phyloP scores from a whole-genome alignment of 2,113 vertebrate species.

The Puntigrus tetrazona region DNA sequence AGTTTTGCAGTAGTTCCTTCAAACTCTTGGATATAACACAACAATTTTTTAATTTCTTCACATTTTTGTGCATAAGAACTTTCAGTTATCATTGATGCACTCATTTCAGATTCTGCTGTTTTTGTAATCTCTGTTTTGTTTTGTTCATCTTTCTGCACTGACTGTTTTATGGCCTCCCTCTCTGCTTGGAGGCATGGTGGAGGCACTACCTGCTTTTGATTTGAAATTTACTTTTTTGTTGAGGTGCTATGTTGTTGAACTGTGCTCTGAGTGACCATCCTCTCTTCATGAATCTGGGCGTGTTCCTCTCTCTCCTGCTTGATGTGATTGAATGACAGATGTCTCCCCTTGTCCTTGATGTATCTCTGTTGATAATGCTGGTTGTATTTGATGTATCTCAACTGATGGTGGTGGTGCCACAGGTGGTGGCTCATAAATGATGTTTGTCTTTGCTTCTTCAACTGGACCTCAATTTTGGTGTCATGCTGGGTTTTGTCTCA shows the following conservation, averaged over 20 bases:
- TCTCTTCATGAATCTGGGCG: conserved; percentile 63
- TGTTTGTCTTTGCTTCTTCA: conserved; percentile 61
- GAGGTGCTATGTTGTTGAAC: conserved; percentile 65
- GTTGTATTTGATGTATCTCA: conserved; percentile 63
- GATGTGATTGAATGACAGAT: conserved; percentile 64
- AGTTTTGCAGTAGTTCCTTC: conserved; percentile 76
- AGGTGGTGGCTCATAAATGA: conserved; percentile 59
- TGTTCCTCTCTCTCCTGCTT: conserved; percentile 64
- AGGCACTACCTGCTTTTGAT: conserved; percentile 62
- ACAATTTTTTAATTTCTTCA: conserved; percentile 75
- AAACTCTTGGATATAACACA: conserved; percentile 79
- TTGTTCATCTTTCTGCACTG: conserved; percentile 56
- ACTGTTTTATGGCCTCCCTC: conserved; percentile 51
- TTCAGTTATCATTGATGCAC: conserved; percentile 62
- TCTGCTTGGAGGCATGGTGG: conserved; percentile 48
- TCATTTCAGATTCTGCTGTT: conserved; percentile 23
- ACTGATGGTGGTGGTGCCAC: conserved; percentile 63
- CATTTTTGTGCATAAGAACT: conserved; percentile 76
- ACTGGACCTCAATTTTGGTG: conserved; percentile 55
- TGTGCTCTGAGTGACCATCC: conserved; percentile 63
- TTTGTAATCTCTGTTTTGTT: conserved; percentile 52
- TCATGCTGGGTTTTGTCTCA: conserved; percentile 50
- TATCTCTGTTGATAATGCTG: conserved; percentile 41
- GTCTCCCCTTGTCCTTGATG: conserved; percentile 62
- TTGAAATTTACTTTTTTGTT: conserved; percentile 64